These are phyloP conservation scores for Drosophila pegasa DNA, from an alignment of 2,888 invertebrate genomes.

Conservation along the genomic window DNA sequence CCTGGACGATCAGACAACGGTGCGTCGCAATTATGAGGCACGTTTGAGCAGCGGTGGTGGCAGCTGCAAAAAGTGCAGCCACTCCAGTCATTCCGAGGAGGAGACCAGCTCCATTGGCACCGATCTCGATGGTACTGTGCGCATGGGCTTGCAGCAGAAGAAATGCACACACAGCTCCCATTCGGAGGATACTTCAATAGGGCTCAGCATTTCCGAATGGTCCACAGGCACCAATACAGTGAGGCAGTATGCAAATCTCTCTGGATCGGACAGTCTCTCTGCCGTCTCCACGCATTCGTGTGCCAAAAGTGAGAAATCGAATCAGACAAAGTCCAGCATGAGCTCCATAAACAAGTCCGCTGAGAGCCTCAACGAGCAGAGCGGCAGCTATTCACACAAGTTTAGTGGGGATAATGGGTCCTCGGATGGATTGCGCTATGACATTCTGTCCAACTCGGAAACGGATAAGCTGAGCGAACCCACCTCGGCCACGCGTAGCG, in stretches of 20 bases:
- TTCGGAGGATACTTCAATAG: slow-evolving; percentile 94
- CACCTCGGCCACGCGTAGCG: slow-evolving; percentile 91
- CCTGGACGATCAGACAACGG: slow-evolving; percentile 87
- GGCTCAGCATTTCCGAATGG: slow-evolving; percentile 94
- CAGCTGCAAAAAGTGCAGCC: slow-evolving; percentile 88
- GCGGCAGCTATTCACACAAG: slow-evolving; percentile 83
- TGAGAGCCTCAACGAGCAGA: slow-evolving; percentile 85
- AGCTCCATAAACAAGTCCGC: slow-evolving; percentile 87
- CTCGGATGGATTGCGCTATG: slow-evolving; percentile 86
- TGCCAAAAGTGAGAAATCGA: slow-evolving; percentile 87
- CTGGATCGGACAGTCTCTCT: slow-evolving; percentile 88
- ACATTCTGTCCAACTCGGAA: slow-evolving; percentile 88
- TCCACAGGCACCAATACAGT: slow-evolving; percentile 95
- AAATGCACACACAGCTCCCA: slow-evolving; percentile 93
- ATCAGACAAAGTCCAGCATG: slow-evolving; percentile 86
- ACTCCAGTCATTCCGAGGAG: slow-evolving; percentile 90
- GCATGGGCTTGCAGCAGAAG: slow-evolving; percentile 91
- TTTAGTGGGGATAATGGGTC: slow-evolving; percentile 84
- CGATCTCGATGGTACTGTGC: slow-evolving; percentile 92
- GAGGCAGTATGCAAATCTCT: slow-evolving; percentile 91
- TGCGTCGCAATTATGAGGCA: slow-evolving; percentile 84
- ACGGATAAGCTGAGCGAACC: slow-evolving; percentile 87
- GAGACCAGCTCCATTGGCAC: slow-evolving; percentile 92
- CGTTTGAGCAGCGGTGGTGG: slow-evolving; percentile 85
- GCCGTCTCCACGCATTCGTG: slow-evolving; percentile 87